A percentile compares a stretch with the other conserved stretches of the same genome.
Conservation (phyloP, 2,797 vertebrate species). For the Mus caroli region DNA sequence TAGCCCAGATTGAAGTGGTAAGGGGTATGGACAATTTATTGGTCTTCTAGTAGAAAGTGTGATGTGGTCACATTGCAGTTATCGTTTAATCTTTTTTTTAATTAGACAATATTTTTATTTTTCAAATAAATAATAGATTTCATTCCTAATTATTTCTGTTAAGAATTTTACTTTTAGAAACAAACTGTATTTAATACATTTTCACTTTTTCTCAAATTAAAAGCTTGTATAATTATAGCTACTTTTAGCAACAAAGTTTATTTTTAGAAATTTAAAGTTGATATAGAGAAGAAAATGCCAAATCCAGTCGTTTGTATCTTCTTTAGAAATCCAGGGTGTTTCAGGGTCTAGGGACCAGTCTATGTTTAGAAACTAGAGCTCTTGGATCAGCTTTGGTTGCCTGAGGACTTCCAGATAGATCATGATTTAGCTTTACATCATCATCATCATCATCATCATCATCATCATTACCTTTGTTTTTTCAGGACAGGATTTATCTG, state of each 20-base stretch:
- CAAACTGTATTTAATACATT: slow-evolving; percentile 46
- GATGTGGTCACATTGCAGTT: not conserved
- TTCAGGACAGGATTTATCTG: no score
- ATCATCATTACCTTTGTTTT: no score
- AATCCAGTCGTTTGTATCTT: no score
- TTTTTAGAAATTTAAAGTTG: not conserved
- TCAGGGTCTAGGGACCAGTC: no score
- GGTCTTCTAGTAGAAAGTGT: not conserved
- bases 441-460: no score
- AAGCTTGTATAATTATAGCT: slow-evolving; percentile 40
- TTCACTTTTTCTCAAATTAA: slow-evolving; percentile 61
- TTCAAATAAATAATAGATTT: slow-evolving; percentile 65
- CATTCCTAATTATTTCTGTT: slow-evolving; percentile 64
- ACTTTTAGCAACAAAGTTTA: slow-evolving; percentile 56
- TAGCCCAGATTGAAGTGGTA: not conserved
- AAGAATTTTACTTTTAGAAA: slow-evolving; percentile 61
- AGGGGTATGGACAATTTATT: not conserved
- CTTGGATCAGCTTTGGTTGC: no score
- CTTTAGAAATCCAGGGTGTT: no score
- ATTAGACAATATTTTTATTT: slow-evolving; percentile 70
- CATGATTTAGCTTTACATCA: no score
- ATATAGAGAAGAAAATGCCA: no score
- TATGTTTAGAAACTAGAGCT: no score
- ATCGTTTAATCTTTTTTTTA: slow-evolving; percentile 20
- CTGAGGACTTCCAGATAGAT: no score